Evolutionary conservation across 1,140 invertebrate genomes (phyloP).

Genomic region (Cyrtorhinus lividipennis): DNA sequence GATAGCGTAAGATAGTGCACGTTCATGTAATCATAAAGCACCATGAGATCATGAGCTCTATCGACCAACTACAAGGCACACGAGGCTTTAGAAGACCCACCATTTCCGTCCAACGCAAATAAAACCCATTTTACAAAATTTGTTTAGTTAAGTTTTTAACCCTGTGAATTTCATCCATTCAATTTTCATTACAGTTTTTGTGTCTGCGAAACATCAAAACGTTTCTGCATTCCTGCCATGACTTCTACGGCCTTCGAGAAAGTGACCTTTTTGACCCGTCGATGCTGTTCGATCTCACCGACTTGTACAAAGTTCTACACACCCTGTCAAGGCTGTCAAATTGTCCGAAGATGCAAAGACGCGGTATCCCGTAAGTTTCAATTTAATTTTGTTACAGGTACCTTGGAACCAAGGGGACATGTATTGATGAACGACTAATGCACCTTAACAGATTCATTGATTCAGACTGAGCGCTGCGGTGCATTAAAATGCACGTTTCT

Average conservation of each 20-base stretch:
- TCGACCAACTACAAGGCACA: no score
- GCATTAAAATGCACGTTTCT: no score
- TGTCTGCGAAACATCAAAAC: constrained; percentile 86
- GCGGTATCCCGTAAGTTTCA: constrained; percentile 53
- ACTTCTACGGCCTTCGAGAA: constrained; percentile 63
- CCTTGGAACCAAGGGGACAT: no score
- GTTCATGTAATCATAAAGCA: no score
- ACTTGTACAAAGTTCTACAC: constrained; percentile 82
- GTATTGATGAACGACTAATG: neutral
- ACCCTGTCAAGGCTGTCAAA: constrained; percentile 77
- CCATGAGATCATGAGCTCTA: no score
- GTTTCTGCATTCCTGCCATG: constrained; percentile 74
- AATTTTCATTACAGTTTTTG: constrained; percentile 67
- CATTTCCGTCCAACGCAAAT: no score
- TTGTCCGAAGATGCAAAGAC: constrained; percentile 46
- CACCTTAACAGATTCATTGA: neutral
- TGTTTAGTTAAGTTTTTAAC: no score
- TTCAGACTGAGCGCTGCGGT: neutral
- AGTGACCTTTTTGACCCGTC: constrained; percentile 81
- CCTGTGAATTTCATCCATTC: no score
- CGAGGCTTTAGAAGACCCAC: no score
- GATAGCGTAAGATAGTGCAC: no score
- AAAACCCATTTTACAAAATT: no score
- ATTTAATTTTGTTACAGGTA: neutral
- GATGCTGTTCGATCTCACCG: constrained; percentile 84